phyloP scores from a whole-genome alignment of 2,113 vertebrate species.

The Perca schrenkii region DNA sequence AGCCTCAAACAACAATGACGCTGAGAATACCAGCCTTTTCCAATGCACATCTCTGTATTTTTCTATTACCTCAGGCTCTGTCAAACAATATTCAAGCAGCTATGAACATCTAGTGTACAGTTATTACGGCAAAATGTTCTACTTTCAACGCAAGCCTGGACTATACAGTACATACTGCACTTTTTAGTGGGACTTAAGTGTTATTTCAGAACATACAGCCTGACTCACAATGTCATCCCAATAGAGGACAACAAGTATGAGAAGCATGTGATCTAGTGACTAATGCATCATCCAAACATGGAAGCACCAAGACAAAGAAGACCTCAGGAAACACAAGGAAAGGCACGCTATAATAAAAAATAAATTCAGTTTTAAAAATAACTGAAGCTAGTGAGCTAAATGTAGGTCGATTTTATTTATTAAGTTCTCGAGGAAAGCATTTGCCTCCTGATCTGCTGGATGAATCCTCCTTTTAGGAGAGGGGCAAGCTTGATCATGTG shows the following conservation, averaged over 20 bases:
- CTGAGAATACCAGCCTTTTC: not conserved
- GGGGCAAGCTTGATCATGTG: too few relatives aligned
- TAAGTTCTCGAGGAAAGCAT: too few relatives aligned
- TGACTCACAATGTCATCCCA: conserved; percentile 52
- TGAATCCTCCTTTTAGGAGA: too few relatives aligned
- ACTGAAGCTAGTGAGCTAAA: not conserved
- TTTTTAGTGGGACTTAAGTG: conserved; percentile 1
- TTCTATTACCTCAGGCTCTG: not conserved
- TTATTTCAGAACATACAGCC: conserved; percentile 46
- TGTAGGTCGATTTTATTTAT: not conserved
- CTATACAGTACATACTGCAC: not conserved
- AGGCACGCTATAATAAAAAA: conserved; percentile 19
- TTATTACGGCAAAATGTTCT: not conserved
- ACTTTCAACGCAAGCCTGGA: conserved; percentile 2
- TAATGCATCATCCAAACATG: conserved; percentile 58
- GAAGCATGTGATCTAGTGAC: conserved; percentile 55
- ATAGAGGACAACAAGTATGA: conserved; percentile 40
- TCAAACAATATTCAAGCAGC: conserved; percentile 21
- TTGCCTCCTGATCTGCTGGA: too few relatives aligned
- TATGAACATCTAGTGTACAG: not conserved
- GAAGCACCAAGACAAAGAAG: conserved; percentile 29
- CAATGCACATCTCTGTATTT: not conserved
- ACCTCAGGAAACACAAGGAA: conserved; percentile 5
- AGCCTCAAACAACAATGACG: conserved; percentile 31
- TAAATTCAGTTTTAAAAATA: conserved; percentile 2